Evolutionary conservation across 2,797 vertebrate species (phyloP).

Genomic region (Sebastes miniatus): DNA sequence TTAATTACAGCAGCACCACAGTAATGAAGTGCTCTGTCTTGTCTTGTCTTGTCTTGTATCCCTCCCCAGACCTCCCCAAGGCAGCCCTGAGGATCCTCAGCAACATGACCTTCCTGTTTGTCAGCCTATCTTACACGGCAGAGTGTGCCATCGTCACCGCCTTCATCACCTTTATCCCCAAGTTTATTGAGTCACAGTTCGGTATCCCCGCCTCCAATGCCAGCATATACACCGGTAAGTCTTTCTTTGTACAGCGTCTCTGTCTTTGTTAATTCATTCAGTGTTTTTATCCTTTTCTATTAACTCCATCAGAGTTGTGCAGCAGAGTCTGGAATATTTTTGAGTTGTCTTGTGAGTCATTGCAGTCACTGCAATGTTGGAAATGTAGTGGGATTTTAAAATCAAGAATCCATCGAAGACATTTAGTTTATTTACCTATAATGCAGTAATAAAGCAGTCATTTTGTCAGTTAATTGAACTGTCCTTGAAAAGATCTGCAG

Average conservation of each 20-base stretch:
- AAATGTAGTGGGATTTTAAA: neutral
- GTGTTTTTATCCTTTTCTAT: neutral
- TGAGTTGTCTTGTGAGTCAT: neutral
- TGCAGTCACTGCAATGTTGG: neutral
- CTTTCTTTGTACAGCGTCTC: neutral
- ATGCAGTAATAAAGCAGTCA: neutral
- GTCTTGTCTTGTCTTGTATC: neutral
- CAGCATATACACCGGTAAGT: slow-evolving; percentile 98
- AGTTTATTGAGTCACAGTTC: slow-evolving; percentile 99
- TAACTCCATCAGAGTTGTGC: neutral
- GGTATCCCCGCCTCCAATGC: slow-evolving; percentile 97
- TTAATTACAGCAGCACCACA: slow-evolving; percentile 33
- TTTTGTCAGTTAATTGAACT: neutral
- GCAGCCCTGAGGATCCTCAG: slow-evolving; percentile 97
- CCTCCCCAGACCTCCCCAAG: slow-evolving; percentile 90
- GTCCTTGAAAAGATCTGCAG: neutral
- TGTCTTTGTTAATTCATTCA: neutral
- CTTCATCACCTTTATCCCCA: slow-evolving; percentile 99
- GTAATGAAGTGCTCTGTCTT: slow-evolving; percentile 34
- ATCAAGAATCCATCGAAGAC: neutral
- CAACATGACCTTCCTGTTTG: slow-evolving; percentile 99
- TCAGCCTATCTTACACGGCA: slow-evolving; percentile 99
- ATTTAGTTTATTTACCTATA: neutral
- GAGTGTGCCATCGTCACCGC: slow-evolving; percentile 99
- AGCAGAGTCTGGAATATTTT: neutral